Conservation (phyloP, 2,797 vertebrate species). For the Sebastes reedi region DNA sequence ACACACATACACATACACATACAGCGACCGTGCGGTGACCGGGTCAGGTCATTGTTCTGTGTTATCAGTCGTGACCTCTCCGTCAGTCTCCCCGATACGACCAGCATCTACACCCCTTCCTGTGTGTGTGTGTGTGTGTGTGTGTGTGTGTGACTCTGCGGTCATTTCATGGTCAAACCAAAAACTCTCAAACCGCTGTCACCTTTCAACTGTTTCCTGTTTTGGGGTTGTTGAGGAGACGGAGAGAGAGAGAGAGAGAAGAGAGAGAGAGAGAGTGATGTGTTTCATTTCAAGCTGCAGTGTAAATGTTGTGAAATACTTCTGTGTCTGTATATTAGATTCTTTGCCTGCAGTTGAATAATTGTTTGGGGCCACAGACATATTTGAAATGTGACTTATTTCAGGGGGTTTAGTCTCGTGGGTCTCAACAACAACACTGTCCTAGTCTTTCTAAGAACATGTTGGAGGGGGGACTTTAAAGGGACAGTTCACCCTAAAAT, state of each 20-base stretch:
- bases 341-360: neutral
- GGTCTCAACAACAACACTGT: neutral
- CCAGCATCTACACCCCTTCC: conserved; percentile 70
- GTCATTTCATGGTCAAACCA: conserved; percentile 61
- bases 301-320: conserved; percentile 9
- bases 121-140: conserved; percentile 50
- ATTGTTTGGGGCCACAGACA: neutral
- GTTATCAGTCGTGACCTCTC: conserved; percentile 72
- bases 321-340: neutral
- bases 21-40: conserved; percentile 58
- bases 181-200: conserved; percentile 54
- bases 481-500: neutral
- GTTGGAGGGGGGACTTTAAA: neutral
- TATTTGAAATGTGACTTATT: neutral
- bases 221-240: conserved; percentile 26
- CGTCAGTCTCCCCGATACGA: conserved; percentile 56
- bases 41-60: conserved; percentile 76
- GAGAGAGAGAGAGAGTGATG: neutral
- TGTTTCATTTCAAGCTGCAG: conserved; percentile 5
- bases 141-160: conserved; percentile 11
- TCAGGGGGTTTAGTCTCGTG: neutral
- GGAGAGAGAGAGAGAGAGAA: neutral
- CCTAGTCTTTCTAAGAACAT: neutral
- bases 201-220: conserved; percentile 71
- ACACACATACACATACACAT: neutral